Base-by-base conservation (phyloP, 2,797 vertebrate genomes). In the Gastrophryne carolinensis region DNA sequence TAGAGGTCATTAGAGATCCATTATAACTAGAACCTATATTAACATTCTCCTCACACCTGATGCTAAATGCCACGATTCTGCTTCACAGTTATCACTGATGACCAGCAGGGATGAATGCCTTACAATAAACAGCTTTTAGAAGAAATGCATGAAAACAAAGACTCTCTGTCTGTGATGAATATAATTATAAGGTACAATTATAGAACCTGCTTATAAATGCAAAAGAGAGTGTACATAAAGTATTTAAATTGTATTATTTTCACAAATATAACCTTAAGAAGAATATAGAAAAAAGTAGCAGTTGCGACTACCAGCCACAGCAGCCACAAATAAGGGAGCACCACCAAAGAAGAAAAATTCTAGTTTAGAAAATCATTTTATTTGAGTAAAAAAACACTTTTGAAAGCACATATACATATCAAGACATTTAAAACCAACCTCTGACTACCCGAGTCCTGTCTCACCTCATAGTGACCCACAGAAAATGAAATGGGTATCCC, bases 21-120 rank as follows among this genome's bases (percentile, higher is more conserved):
- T 5, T 12, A 11, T 34, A 2, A 23, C 27, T 26, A 17, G 17
- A 49, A 66, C 15, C 4, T 9, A 47, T 27, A 24, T 65, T 58
- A 29, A 27, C 23, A 53, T 56, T 56, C 61, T 10, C 39, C 1
- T n/a, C 37, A 19, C 41, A 60, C 62, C 12, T 41, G n/a, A 10
- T 35, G 58, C 12, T 29, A 17, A 49, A 49, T 52, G 30, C 30
- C 37, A 68, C 41, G 8, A n/a, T 68, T 60, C 24, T 27, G 21
- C 73, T 35, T 60, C 56, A 67, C 27, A 74, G 52, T 58, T 60
- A 47, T 66, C 52, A 60, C 1, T 50, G 62, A 66, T 67, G 17
- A n/a, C 30, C 72, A 74, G 52, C 39, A 60, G 72, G 29, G 37
- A 67, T 32, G 11, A 21, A 39, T 11, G 12, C n/a, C 21, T 29